Conservation (phyloP, 1,140 invertebrate species). For the Drosophila ercepeae region DNA sequence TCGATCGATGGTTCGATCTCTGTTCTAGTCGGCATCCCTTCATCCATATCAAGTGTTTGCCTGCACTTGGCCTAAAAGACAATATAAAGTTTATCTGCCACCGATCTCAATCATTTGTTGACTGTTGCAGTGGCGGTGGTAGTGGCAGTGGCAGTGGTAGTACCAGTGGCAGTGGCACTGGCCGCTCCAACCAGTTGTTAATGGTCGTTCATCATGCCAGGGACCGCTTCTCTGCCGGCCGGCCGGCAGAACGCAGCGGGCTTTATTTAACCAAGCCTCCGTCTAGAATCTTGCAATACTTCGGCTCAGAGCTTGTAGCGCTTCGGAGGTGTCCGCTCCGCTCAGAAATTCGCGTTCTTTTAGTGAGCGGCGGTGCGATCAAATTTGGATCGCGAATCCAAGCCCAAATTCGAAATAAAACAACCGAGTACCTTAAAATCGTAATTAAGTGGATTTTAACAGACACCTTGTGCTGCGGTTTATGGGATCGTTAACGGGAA, state of each 20-base stretch:
- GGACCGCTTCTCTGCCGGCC: slow-evolving; percentile 35
- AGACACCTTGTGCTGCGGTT: slow-evolving; percentile 23
- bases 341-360: slow-evolving; percentile 54
- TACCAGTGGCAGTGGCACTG: neutral
- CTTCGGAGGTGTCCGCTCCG: slow-evolving; percentile 46
- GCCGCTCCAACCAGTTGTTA: slow-evolving; percentile 43
- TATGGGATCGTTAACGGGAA: slow-evolving; percentile 27
- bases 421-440: slow-evolving; percentile 27
- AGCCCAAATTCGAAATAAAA: slow-evolving; percentile 17
- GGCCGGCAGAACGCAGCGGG: slow-evolving; percentile 23
- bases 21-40: slow-evolving; percentile 25
- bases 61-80: slow-evolving; percentile 46
- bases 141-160: neutral
- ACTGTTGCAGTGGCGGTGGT: slow-evolving; percentile 29
- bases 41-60: slow-evolving; percentile 61
- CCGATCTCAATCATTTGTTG: slow-evolving; percentile 35
- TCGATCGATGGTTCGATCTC: neutral
- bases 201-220: slow-evolving; percentile 55
- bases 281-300: slow-evolving; percentile 71
- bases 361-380: slow-evolving; percentile 44
- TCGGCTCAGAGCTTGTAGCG: slow-evolving; percentile 66
- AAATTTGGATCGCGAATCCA: slow-evolving; percentile 35
- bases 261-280: slow-evolving; percentile 77
- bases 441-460: slow-evolving; percentile 51
- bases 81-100: slow-evolving; percentile 11